Evolutionary conservation across 2,113 vertebrate genomes (phyloP).

Genomic region (Pluvianellus socialis): DNA sequence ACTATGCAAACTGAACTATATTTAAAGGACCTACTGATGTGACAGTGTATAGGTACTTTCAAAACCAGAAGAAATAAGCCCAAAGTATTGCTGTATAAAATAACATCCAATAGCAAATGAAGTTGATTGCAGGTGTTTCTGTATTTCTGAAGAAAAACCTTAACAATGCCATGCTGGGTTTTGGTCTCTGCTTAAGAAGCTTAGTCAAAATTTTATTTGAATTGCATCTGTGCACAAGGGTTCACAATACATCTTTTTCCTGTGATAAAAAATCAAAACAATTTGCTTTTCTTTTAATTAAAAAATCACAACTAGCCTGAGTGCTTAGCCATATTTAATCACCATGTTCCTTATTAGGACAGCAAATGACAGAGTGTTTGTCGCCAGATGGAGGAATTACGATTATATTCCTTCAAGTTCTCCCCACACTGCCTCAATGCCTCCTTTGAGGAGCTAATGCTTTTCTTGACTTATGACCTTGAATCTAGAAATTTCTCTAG

Average conservation of each 20-base stretch:
- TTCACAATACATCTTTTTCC: background rate
- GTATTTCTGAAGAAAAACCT: slow-evolving; percentile 1
- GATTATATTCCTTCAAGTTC: background rate
- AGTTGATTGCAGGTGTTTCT: background rate
- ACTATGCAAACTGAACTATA: background rate
- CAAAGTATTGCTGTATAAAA: background rate
- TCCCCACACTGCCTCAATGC: background rate
- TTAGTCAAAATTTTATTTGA: slow-evolving; percentile 7
- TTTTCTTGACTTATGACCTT: background rate
- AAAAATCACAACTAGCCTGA: background rate
- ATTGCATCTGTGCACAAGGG: background rate
- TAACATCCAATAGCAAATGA: background rate
- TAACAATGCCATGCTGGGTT: background rate
- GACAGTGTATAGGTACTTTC: background rate
- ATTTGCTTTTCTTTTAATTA: slow-evolving; percentile 31
- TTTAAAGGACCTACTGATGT: background rate
- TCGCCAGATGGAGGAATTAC: slow-evolving; percentile 9
- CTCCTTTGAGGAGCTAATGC: background rate
- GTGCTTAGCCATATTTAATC: slow-evolving; percentile 37
- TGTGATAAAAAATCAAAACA: background rate
- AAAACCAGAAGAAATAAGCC: background rate
- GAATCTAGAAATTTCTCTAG: background rate
- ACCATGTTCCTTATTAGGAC: background rate
- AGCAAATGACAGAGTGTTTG: slow-evolving; percentile 17
- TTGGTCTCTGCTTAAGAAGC: slow-evolving; percentile 28